Base-by-base conservation (phyloP, 2,888 invertebrate genomes). In the Spodoptera picta region DNA sequence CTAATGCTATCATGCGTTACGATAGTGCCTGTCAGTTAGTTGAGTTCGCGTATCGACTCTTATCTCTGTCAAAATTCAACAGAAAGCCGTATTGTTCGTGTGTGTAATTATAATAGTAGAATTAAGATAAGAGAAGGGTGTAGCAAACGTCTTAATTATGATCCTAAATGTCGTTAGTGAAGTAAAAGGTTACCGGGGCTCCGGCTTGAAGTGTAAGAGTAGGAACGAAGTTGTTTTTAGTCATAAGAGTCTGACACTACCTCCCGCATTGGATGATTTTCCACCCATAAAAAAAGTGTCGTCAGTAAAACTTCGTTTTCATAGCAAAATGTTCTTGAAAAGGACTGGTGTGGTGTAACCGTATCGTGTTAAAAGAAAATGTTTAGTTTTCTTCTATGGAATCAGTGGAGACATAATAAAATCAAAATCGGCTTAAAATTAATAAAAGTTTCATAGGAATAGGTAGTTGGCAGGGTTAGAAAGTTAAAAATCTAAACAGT, bases 31-130 rank as follows among this genome's bases (percentile, higher is more conserved):
- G 60, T 65, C 73, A 67, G 65, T 73, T 75, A 36, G 49, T 52
- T 73, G 67, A 68, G 54, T 71, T 31, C 43, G 59, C 69, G 12
- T 73, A 80, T 69, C 69, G 54, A 55, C 62, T 63, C 50, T 59
- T 59, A 78, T 78, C 75, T 66, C 66, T 60, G 64, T 65, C 70
- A 72, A 72, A 76, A 72, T 75, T 79, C 56, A 63, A 44, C 44
- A 54, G 66, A 61, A 63, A 63, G 51, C 49, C 52, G 47, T 65
- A 61, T 67, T 70, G 68, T 47, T 49, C 60, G 60, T 50, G 43
- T 56, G 49, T 68, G 68, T 75, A 51, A 78, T 75, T 61, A 65
- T 78, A 76, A 73, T 73, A 64, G 75, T 47, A 27, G 36, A 47
- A 51, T 50, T 57, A 36, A 72, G 79, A 76, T 79, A 76, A 75